These are phyloP conservation scores for Athalia cordata DNA, from an alignment of 2,888 invertebrate species.

Conservation along the genomic window DNA sequence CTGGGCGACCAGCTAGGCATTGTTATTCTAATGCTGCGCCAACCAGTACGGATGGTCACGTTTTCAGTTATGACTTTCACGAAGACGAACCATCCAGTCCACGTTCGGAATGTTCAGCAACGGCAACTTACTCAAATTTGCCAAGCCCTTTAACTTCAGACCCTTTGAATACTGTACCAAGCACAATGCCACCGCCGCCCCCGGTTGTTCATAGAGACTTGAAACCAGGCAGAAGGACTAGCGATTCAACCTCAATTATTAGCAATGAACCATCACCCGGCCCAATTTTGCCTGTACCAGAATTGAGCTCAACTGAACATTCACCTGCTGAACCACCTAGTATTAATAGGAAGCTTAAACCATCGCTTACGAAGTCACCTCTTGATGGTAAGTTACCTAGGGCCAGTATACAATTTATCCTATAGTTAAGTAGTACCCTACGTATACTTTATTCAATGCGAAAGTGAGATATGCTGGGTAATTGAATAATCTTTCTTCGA, in stretches of 20 bases:
- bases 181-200: constrained; percentile 75
- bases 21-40: constrained; percentile 80
- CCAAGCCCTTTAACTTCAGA: constrained; percentile 74
- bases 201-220: constrained; percentile 78
- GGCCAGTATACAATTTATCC: not conserved
- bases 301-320: constrained; percentile 67
- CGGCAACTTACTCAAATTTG: constrained; percentile 77
- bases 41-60: constrained; percentile 73
- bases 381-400: constrained; percentile 61
- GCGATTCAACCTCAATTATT: constrained; percentile 67
- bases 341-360: constrained; percentile 89
- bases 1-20: constrained; percentile 72
- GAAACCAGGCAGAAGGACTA: constrained; percentile 76
- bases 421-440: not conserved
- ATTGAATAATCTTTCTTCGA: not conserved
- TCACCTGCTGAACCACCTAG: constrained; percentile 79
- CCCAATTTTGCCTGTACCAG: constrained; percentile 57
- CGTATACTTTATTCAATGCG: not conserved
- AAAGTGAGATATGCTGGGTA: not conserved
- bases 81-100: constrained; percentile 68
- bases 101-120: constrained; percentile 63
- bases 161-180: constrained; percentile 69
- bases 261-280: constrained; percentile 74
- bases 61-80: constrained; percentile 78
- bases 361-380: constrained; percentile 71